phyloP scores from a whole-genome alignment of 2,113 vertebrate genomes.

The Crotalus helleri region DNA sequence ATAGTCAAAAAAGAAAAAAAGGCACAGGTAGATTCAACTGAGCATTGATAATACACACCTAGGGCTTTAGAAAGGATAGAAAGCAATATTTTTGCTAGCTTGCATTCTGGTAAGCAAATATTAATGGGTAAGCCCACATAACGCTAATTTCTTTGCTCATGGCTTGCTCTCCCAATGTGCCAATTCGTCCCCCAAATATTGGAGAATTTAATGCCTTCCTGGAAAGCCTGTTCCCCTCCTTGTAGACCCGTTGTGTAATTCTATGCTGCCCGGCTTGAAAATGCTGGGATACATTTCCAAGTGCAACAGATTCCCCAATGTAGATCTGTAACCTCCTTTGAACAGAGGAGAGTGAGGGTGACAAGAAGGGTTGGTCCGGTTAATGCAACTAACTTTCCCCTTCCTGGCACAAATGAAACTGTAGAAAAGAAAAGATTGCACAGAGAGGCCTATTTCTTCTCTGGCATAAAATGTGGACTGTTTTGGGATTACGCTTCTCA shows the following conservation, averaged over 20 bases:
- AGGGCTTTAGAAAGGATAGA: background rate
- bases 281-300: background rate
- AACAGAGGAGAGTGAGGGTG: background rate
- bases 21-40: background rate
- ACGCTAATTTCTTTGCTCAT: background rate
- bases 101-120: background rate
- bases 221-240: background rate
- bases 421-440: background rate
- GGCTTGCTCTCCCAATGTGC: background rate
- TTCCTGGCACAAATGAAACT: background rate
- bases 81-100: background rate
- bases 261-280: background rate
- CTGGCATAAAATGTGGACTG: background rate
- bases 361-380: background rate
- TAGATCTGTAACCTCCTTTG: background rate
- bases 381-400: background rate
- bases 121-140: background rate
- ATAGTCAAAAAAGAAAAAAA: background rate
- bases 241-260: background rate
- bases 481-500: background rate
- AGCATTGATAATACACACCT: background rate
- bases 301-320: background rate
- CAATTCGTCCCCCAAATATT: background rate
- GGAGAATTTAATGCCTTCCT: background rate
- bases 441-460: background rate